These are phyloP conservation scores for Chrysogorgia sp. DNA, from an alignment of 92 coral and sea anemone genomes.

Conservation along the genomic window DNA sequence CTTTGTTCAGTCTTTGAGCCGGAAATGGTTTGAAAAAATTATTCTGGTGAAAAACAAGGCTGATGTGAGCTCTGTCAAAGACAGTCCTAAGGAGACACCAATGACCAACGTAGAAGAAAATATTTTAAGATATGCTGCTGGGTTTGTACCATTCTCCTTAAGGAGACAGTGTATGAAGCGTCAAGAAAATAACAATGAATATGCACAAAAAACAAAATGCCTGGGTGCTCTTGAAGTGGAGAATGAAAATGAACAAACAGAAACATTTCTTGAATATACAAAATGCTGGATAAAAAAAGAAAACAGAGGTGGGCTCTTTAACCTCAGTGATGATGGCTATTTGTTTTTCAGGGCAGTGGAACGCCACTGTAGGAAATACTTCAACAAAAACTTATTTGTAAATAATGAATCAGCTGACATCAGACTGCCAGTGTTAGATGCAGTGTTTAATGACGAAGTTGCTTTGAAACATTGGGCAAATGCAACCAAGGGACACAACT, in stretches of 20 bases:
- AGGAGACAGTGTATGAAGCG: too few relatives aligned
- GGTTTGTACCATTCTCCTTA: too few relatives aligned
- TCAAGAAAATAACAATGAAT: too few relatives aligned
- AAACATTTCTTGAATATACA: too few relatives aligned
- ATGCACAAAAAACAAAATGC: too few relatives aligned
- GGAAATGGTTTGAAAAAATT: conserved; percentile 23
- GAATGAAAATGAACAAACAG: too few relatives aligned
- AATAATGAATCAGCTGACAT: conserved; percentile 7
- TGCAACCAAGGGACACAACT: background rate
- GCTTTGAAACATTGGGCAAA: conserved; percentile 7
- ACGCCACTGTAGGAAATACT: conserved; percentile 11
- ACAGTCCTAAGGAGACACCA: too few relatives aligned
- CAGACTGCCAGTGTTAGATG: conserved; percentile 4
- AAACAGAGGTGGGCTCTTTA: conserved; percentile 37
- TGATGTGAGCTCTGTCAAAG: too few relatives aligned
- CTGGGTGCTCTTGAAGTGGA: too few relatives aligned
- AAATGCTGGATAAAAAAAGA: too few relatives aligned
- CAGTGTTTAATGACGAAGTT: conserved; percentile 2
- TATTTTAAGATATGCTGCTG: too few relatives aligned
- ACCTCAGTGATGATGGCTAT: conserved; percentile 11
- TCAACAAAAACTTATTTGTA: too few relatives aligned
- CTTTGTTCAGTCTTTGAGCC: background rate
- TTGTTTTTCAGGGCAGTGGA: conserved; percentile 28
- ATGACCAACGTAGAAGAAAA: conserved; percentile 8
- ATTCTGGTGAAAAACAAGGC: background rate